phyloP scores from a whole-genome alignment of 2,797 vertebrate species.

The Scleropages formosus region DNA sequence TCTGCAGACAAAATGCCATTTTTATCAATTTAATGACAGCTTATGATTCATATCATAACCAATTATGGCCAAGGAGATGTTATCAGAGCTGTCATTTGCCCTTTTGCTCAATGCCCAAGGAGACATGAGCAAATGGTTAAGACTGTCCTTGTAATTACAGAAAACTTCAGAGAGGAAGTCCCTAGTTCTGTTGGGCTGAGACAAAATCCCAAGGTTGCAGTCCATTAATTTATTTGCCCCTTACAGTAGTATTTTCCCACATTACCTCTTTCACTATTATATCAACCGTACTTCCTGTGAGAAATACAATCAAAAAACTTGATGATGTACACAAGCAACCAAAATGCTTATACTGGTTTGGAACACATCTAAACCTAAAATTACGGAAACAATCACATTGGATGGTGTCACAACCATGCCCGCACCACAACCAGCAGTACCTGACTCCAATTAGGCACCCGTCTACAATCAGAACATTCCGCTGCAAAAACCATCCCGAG shows the following conservation, averaged over 20 bases:
- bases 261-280: slow-evolving; percentile 50
- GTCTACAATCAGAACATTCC: too few relatives aligned
- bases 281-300: slow-evolving; percentile 71
- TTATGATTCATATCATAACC: slow-evolving; percentile 17
- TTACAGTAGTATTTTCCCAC: slow-evolving; percentile 44
- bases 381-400: slow-evolving; percentile 59
- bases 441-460: too few relatives aligned
- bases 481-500: too few relatives aligned
- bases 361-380: slow-evolving; percentile 61
- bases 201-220: slow-evolving; percentile 47
- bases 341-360: slow-evolving; percentile 62
- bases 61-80: neutral
- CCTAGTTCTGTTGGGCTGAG: neutral
- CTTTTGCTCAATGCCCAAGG: neutral
- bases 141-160: too few relatives aligned
- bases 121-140: too few relatives aligned
- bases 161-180: neutral
- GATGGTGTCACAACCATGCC: slow-evolving; percentile 14
- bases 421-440: too few relatives aligned
- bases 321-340: slow-evolving; percentile 60
- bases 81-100: neutral
- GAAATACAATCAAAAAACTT: slow-evolving; percentile 68
- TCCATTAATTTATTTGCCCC: slow-evolving; percentile 46
- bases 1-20: slow-evolving; percentile 10
- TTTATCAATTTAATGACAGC: slow-evolving; percentile 48